Evolutionary conservation across 2,797 vertebrate species (phyloP).

Genomic region (Scolopax rusticola): DNA sequence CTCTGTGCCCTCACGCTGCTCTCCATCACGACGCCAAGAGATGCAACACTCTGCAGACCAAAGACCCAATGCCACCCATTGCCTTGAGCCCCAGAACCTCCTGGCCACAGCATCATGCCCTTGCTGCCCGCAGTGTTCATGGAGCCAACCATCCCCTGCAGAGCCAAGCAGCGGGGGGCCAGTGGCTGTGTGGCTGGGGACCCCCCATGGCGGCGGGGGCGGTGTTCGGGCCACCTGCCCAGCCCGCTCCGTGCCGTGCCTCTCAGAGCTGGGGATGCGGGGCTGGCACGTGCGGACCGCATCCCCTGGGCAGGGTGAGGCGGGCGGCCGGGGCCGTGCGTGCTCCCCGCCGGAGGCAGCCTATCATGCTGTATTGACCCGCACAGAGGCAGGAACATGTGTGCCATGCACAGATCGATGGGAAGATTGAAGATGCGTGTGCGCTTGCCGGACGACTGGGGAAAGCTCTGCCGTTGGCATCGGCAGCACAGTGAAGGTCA

Average conservation of each 20-base stretch:
- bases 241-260: fast-evolving
- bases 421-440: conserved; percentile 69
- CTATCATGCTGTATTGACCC: conserved; percentile 69
- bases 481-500: conserved; percentile 68
- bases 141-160: background rate
- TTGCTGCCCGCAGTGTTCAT: background rate
- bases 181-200: background rate
- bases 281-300: background rate
- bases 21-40: fast-evolving
- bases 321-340: background rate
- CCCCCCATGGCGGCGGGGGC: background rate
- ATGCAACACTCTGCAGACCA: background rate
- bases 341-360: conserved; percentile 65
- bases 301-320: background rate
- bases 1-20: fast-evolving
- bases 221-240: fast-evolving
- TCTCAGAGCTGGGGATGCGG: background rate
- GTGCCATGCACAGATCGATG: conserved; percentile 72
- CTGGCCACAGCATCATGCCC: background rate
- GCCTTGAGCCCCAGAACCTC: background rate
- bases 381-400: conserved; percentile 66
- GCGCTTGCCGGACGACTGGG: conserved; percentile 32
- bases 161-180: background rate
- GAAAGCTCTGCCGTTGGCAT: conserved; percentile 63
- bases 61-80: background rate